Conservation (phyloP, 2,113 vertebrate genomes). For the Chascanopsetta lugubris region DNA sequence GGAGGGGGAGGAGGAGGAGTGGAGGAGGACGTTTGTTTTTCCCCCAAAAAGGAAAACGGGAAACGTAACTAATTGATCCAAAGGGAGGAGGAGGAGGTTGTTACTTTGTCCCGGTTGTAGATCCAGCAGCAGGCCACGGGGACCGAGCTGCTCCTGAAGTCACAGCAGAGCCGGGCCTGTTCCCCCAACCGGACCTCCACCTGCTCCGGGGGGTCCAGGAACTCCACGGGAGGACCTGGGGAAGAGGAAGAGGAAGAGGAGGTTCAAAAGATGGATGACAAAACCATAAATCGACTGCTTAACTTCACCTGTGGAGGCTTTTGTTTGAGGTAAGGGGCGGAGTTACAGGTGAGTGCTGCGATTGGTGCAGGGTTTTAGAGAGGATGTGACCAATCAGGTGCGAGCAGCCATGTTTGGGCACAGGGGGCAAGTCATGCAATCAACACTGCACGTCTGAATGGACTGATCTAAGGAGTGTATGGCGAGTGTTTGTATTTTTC, state of each 20-base stretch:
- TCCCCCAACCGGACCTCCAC: slow-evolving; percentile 75
- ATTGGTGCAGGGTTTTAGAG: slow-evolving; percentile 22
- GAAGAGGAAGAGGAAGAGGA: neutral
- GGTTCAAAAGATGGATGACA: too few relatives aligned
- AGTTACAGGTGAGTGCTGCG: slow-evolving; percentile 5
- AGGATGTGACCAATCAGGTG: slow-evolving; percentile 51
- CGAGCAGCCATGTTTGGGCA: slow-evolving; percentile 52
- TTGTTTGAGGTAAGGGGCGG: slow-evolving; percentile 44
- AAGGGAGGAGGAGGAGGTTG: neutral
- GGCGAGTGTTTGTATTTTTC: too few relatives aligned
- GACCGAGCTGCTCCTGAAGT: slow-evolving; percentile 67
- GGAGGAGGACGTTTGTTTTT: neutral
- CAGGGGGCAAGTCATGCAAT: slow-evolving; percentile 6
- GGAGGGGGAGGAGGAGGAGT: neutral
- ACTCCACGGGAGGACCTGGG: slow-evolving; percentile 71
- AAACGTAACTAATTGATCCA: neutral
- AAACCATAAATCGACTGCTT: too few relatives aligned
- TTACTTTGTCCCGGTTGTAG: slow-evolving; percentile 79
- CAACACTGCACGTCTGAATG: neutral
- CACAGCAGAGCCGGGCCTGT: slow-evolving; percentile 68
- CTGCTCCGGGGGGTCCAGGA: slow-evolving; percentile 71
- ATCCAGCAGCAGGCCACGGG: slow-evolving; percentile 85
- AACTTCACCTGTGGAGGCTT: slow-evolving; percentile 50
- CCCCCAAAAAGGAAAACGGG: neutral
- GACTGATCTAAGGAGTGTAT: too few relatives aligned